phyloP scores from a whole-genome alignment of 2,797 vertebrate genomes.

The Eremophila alpestris region DNA sequence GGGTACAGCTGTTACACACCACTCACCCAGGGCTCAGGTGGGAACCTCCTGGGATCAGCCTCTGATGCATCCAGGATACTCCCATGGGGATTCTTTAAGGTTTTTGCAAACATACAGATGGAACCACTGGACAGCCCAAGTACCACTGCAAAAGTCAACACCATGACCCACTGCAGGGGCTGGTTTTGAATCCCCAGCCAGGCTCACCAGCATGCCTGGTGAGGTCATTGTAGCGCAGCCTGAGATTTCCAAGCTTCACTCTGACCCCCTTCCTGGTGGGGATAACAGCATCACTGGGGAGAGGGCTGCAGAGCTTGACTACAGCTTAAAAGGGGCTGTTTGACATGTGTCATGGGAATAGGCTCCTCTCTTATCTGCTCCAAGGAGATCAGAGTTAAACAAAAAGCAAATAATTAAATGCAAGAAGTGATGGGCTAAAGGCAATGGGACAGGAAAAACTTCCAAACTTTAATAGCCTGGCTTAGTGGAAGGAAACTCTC shows the following conservation, averaged over 20 bases:
- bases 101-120: not conserved
- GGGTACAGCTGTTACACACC: too few relatives aligned
- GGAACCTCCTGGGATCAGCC: not conserved
- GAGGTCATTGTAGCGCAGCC: not conserved
- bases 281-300: not conserved
- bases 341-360: not conserved
- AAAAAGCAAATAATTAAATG: not conserved
- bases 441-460: not conserved
- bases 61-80: not conserved
- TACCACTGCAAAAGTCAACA: not conserved
- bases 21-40: not conserved
- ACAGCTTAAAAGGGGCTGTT: not conserved
- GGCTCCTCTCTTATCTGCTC: not conserved
- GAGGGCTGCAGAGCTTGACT: not conserved
- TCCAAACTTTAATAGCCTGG: not conserved
- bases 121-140: not conserved
- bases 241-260: not conserved
- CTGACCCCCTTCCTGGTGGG: not conserved
- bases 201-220: not conserved
- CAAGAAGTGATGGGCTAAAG: not conserved
- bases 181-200: not conserved
- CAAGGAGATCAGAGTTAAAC: not conserved
- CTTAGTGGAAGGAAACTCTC: not conserved
- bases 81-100: not conserved
- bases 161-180: accelerated